A percentile compares a stretch with the other conserved stretches of the same genome.
These are phyloP conservation scores for Endotricha flammealis DNA, from an alignment of 2,888 invertebrate species.

Conservation along the genomic window DNA sequence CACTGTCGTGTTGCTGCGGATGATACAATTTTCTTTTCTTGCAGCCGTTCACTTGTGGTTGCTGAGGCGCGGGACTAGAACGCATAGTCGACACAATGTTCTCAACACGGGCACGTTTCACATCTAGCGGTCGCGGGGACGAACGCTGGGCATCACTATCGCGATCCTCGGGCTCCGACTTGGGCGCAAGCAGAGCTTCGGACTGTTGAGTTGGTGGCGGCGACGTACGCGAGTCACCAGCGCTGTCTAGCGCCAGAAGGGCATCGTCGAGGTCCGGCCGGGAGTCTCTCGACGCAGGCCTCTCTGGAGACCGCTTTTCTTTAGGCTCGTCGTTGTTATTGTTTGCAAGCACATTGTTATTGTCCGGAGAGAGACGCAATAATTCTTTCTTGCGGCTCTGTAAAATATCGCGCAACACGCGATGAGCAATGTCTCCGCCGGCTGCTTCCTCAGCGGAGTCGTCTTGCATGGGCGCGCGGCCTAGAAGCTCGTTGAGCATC, in stretches of 20 bases:
- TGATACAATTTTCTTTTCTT: slow-evolving; percentile 97
- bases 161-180: slow-evolving; percentile 81
- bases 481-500: slow-evolving; percentile 94
- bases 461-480: slow-evolving; percentile 87
- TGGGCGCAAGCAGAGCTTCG: slow-evolving; percentile 79
- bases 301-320: slow-evolving; percentile 74
- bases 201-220: slow-evolving; percentile 78
- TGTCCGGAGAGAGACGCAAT: slow-evolving; percentile 80
- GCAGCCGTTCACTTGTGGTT: slow-evolving; percentile 91
- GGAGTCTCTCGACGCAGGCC: slow-evolving; percentile 82
- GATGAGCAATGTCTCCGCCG: slow-evolving; percentile 82
- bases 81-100: slow-evolving; percentile 97
- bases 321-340: slow-evolving; percentile 78
- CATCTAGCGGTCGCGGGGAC: slow-evolving; percentile 82
- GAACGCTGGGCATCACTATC: slow-evolving; percentile 79
- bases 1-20: slow-evolving; percentile 93
- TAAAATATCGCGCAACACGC: slow-evolving; percentile 93
- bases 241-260: slow-evolving; percentile 79
- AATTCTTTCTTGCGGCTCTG: slow-evolving; percentile 92
- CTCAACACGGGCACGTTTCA: slow-evolving; percentile 95
- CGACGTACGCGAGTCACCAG: slow-evolving; percentile 62
- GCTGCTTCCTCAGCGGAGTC: slow-evolving; percentile 75
- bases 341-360: slow-evolving; percentile 78
- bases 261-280: slow-evolving; percentile 80
- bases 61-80: slow-evolving; percentile 87